Base-by-base conservation (phyloP, 2,797 vertebrate genomes). In the Pagetopsis macropterus region DNA sequence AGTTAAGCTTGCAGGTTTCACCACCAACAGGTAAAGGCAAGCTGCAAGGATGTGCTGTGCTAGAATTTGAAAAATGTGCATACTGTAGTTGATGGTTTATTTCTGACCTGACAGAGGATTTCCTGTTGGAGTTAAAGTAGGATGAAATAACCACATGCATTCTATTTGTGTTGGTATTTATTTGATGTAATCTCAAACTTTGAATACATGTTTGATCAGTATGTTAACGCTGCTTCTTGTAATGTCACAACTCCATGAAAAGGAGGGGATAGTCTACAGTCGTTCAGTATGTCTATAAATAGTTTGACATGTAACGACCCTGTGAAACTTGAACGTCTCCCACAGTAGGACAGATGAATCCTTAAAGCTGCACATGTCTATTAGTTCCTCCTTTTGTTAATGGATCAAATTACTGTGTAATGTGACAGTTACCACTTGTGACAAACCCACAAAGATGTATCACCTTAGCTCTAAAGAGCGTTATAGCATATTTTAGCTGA, bases 221-320 rank as follows among this genome's bases (percentile, higher is more conserved):
- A 13, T 49, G 51, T 21, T 8, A 46, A 33, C 13, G 46, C 65
- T 57, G 51, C 40, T 37, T 21, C 40, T 37, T 21, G 11, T 51
- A 27, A 50, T 64, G 15, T 54, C 9, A 49, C 12, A 33, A n/a
- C 51, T 59, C 40, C 14, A 54, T 54, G 19, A 33, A 13, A 37
- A 14, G 17, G 2, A 66, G 59, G 43, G 17, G 61, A 19, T 2
- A 1, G 63, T 41, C 40, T 9, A 5, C 31, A 59, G 60, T 43
- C 9, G n/a, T 63, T 59, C 49, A 45, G 37, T 62, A 33, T 3
- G 43, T 61, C 80, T 87, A 84, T 76, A 75, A 87, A 87, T 88
- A 88, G 76, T 44, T 19, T 19, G 51, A 74, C 46, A 43, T 67
- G 72, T 50, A 63, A 60, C 17, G 46, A 23, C 41, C 52, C 56